Base-by-base conservation (phyloP, 2,113 vertebrate genomes). In the Collichthys lucidus region DNA sequence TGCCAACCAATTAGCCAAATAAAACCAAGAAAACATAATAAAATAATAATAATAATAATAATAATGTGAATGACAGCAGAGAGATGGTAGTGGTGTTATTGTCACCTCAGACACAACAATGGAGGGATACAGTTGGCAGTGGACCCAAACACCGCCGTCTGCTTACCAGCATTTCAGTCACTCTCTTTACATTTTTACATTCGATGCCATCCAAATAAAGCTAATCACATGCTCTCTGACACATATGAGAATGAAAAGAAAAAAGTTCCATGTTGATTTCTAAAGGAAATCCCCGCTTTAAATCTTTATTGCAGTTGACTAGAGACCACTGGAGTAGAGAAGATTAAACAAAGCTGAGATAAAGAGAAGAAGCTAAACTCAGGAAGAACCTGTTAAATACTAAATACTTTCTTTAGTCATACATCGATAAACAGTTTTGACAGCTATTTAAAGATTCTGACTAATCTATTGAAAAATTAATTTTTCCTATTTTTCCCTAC, bases 51-150 rank as follows among this genome's bases (percentile, higher is more conserved):
- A n/a, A n/a, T n/a, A n/a, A n/a, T n/a, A n/a, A n/a, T 81, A 44
- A 50, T 67, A 74, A 60, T 83, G 65, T 72, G 69, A 83, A 75
- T 66, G 50, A 72, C 63, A 31, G 57, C 20, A 69, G 56, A 26
- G n/a, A 56, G 80, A 77, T 57, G 74, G 86, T 77, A 69, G 59
- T 81, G 31, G 42, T 44, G 10, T 14, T 14, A 14, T 46, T 46
- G 44, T 40, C 1, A 42, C 64, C 53, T 64, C 77, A 92, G 85
- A 82, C 89, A 88, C 85, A 93, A 89, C 85, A 90, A 24, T 42
- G 20, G 35, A 46, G 46, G 63, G 49, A 52, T 55, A 8, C 35
- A 9, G 35, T 31, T 31, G 31, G 31, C 31, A 31, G 31, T 31
- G 35, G 35, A 40, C 35, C 35, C 35, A 40, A 8, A 40, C 35